phyloP scores from a whole-genome alignment of 2,888 invertebrate species.

The Halictus quadricinctus region DNA sequence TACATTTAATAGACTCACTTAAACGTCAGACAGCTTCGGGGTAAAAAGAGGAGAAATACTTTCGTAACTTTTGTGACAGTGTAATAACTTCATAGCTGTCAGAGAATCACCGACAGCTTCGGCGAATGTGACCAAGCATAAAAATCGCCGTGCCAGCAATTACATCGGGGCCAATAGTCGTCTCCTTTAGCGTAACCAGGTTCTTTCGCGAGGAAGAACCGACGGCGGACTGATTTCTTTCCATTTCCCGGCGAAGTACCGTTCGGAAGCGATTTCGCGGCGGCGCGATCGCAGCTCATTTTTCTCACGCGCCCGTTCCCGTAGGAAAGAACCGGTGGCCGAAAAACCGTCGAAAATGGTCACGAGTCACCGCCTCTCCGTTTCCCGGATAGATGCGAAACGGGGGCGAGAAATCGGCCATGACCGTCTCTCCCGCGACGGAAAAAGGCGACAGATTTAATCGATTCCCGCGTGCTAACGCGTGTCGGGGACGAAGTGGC shows the following conservation, averaged over 20 bases:
- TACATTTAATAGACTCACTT: too few relatives aligned
- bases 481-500: neutral
- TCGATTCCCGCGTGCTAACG: conserved; percentile 14
- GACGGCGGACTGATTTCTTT: neutral
- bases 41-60: too few relatives aligned
- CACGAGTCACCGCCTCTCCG: conserved; percentile 9
- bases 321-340: neutral
- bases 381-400: neutral
- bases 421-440: neutral
- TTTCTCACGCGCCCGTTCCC: neutral
- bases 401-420: neutral
- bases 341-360: conserved; percentile 1
- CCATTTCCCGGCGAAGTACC: conserved; percentile 12
- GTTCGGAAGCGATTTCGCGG: conserved; percentile 8
- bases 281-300: conserved; percentile 7
- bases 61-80: too few relatives aligned
- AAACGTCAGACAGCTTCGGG: too few relatives aligned
- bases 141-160: neutral
- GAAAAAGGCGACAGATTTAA: conserved; percentile 18
- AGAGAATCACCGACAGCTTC: neutral
- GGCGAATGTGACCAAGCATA: neutral
- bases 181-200: neutral
- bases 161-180: neutral
- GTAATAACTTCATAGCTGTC: neutral
- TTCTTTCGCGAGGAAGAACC: conserved; percentile 1